Evolutionary conservation across 2,797 vertebrate species (phyloP).

Genomic region (Parotocinclus haroldoi): DNA sequence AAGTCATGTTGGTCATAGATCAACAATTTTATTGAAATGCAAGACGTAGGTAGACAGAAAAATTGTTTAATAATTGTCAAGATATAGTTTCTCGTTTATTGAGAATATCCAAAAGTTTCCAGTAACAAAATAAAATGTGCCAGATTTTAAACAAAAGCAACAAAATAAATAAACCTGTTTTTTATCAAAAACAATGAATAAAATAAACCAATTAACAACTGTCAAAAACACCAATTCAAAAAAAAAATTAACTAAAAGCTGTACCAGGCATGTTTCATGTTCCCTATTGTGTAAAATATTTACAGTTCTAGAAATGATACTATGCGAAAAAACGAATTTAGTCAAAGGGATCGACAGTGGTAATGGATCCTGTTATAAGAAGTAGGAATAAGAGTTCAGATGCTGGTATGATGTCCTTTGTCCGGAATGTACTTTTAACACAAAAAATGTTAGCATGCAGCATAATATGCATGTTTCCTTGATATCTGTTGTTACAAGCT

Average conservation of each 20-base stretch:
- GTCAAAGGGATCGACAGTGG: slow-evolving; percentile 43
- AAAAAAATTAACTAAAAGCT: slow-evolving; percentile 59
- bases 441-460: slow-evolving; percentile 15
- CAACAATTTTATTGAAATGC: slow-evolving; percentile 18
- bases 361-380: slow-evolving; percentile 53
- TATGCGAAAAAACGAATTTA: slow-evolving; percentile 25
- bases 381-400: slow-evolving; percentile 29
- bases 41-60: not conserved
- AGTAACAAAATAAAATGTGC: slow-evolving; percentile 80
- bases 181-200: slow-evolving; percentile 81
- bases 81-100: slow-evolving; percentile 80
- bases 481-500: not conserved
- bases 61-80: slow-evolving; percentile 6
- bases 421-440: slow-evolving; percentile 42
- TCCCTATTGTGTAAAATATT: slow-evolving; percentile 20
- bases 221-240: slow-evolving; percentile 70
- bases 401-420: slow-evolving; percentile 33
- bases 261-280: slow-evolving; percentile 69
- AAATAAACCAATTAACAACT: slow-evolving; percentile 71
- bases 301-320: slow-evolving; percentile 2
- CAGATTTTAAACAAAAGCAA: slow-evolving; percentile 73
- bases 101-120: slow-evolving; percentile 88
- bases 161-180: slow-evolving; percentile 74
- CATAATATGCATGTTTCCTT: slow-evolving; percentile 41
- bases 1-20: too few species aligned